A percentile compares a stretch with the other conserved stretches of the same genome.
These are phyloP conservation scores for Zapornia atra DNA, from an alignment of 2,113 vertebrate genomes.

Conservation along the genomic window DNA sequence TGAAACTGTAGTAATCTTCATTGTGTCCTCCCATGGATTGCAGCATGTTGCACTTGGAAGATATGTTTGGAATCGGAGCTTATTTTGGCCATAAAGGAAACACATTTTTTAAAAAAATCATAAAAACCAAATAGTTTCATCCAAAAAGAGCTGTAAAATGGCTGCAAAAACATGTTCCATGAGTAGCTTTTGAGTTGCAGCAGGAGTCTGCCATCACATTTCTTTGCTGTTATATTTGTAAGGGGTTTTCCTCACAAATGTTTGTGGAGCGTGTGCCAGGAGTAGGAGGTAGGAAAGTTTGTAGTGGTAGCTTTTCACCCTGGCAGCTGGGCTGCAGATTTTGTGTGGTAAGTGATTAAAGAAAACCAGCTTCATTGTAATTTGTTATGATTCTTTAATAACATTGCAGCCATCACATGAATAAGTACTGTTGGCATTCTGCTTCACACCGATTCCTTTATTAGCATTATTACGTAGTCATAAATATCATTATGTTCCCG, in stretches of 20 bases:
- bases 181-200: not conserved
- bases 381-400: not conserved
- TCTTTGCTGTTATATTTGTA: not conserved
- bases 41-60: not conserved
- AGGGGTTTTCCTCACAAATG: not conserved
- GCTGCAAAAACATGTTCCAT: not conserved
- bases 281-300: not conserved
- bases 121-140: no score
- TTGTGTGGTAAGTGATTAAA: not conserved
- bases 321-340: not conserved
- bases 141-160: not conserved
- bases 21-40: not conserved
- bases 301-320: not conserved
- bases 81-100: no score
- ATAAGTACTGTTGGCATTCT: not conserved
- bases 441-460: not conserved
- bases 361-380: not conserved
- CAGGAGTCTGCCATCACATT: not conserved
- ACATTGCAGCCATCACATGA: not conserved
- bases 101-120: no score
- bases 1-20: not conserved
- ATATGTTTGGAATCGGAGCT: rapidly evolving
- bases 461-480: not conserved
- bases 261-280: not conserved
- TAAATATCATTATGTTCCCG: not conserved